phyloP scores from a whole-genome alignment of 2,888 invertebrate species.

The Andricus curvator region DNA sequence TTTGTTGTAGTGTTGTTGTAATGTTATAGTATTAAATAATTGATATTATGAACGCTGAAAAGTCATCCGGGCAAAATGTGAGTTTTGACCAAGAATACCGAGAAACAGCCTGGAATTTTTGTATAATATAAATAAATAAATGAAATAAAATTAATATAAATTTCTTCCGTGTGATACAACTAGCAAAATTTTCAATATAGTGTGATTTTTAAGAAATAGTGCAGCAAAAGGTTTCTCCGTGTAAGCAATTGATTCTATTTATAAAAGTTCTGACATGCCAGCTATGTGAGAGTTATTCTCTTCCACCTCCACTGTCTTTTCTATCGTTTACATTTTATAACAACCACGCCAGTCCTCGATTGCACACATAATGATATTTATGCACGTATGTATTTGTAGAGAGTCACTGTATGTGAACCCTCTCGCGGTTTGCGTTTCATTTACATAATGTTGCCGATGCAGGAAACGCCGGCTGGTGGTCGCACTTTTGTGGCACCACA shows the following conservation, averaged over 20 bases:
- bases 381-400: constrained; percentile 24
- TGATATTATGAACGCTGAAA: too few relatives aligned
- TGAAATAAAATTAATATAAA: too few relatives aligned
- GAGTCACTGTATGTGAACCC: constrained; percentile 48
- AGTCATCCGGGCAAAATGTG: too few relatives aligned
- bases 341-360: constrained; percentile 12
- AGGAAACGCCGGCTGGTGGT: constrained; percentile 50
- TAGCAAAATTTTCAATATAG: too few relatives aligned
- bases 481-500: constrained; percentile 42
- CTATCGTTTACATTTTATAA: constrained; percentile 20
- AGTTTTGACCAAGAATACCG: too few relatives aligned
- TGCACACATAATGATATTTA: constrained; percentile 36
- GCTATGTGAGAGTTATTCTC: constrained; percentile 8
- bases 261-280: constrained; percentile 8
- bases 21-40: too few relatives aligned
- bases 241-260: constrained; percentile 25
- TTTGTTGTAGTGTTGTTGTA: too few relatives aligned
- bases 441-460: constrained; percentile 61
- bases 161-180: too few relatives aligned
- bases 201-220: too few relatives aligned
- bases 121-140: too few relatives aligned
- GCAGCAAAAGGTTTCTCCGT: too few relatives aligned
- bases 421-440: constrained; percentile 57
- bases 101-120: too few relatives aligned
- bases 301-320: constrained; percentile 28